Conservation (phyloP, 2,797 vertebrate genomes). For the Syndactyla subalaris region DNA sequence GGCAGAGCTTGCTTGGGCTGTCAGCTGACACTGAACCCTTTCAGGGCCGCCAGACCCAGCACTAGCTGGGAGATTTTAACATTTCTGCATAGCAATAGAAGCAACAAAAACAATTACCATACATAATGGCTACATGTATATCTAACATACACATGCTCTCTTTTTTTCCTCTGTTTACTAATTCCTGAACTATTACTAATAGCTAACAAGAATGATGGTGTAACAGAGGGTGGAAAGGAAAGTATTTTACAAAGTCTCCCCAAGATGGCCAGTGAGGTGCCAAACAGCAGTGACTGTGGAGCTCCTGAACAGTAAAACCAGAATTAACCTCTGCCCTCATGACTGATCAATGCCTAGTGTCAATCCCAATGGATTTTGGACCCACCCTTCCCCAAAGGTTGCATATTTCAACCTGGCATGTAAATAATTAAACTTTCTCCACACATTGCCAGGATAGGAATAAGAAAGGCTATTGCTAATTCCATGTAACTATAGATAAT, state of each 20-base stretch:
- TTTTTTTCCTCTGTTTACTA: not conserved
- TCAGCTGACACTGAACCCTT: not conserved
- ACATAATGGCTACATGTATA: not conserved
- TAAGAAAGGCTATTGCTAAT: not conserved
- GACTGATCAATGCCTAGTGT: not conserved
- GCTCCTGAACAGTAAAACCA: not conserved
- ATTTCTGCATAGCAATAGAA: not conserved
- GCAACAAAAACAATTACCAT: not conserved
- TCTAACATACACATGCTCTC: not conserved
- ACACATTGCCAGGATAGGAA: not conserved
- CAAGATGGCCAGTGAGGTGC: not conserved
- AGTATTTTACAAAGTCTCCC: not conserved
- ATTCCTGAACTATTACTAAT: not conserved
- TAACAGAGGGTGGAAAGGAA: not conserved
- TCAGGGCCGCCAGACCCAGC: not conserved
- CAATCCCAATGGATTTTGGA: not conserved
- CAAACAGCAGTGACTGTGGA: not conserved
- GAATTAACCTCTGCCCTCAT: not conserved
- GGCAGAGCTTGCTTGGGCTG: not conserved
- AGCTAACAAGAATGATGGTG: not conserved
- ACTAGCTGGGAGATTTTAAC: not conserved
- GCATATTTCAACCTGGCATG: not conserved
- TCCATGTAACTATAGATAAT: not conserved
- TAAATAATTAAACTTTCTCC: slow-evolving; percentile 50
- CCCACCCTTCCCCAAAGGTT: not conserved